These are phyloP conservation scores for Microcebus ravelobensis DNA, from an alignment of 2,113 vertebrate species.

Conservation along the genomic window DNA sequence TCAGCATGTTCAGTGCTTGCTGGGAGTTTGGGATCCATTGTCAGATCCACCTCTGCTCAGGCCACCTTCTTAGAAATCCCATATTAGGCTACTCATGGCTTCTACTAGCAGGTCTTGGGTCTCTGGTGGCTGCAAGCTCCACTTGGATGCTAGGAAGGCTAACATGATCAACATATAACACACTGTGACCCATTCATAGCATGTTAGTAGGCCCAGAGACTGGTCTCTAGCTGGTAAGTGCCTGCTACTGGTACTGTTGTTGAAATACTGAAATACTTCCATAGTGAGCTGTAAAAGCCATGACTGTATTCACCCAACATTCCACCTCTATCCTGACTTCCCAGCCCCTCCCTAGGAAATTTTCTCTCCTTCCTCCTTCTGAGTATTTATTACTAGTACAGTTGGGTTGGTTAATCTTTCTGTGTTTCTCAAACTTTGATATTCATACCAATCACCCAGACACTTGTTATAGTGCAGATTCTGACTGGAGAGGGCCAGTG, in stretches of 20 bases:
- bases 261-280: not conserved
- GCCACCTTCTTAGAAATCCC: not conserved
- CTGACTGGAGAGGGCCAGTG: accelerated
- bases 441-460: not conserved
- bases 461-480: not conserved
- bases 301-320: not conserved
- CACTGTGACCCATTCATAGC: not conserved
- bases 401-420: not conserved
- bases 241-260: not conserved
- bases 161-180: not conserved
- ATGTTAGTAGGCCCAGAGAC: not conserved
- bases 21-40: not conserved
- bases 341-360: not conserved
- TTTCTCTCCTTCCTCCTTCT: not conserved
- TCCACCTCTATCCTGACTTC: not conserved
- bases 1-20: not conserved
- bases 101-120: not conserved
- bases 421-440: not conserved
- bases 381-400: not conserved
- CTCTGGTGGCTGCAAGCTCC: not conserved
- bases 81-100: not conserved
- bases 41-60: not conserved
- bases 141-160: not conserved
- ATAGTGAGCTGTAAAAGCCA: not conserved
- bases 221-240: not conserved